These are phyloP conservation scores for Probosciger aterrimus DNA, from an alignment of 2,113 vertebrate species.

Conservation along the genomic window DNA sequence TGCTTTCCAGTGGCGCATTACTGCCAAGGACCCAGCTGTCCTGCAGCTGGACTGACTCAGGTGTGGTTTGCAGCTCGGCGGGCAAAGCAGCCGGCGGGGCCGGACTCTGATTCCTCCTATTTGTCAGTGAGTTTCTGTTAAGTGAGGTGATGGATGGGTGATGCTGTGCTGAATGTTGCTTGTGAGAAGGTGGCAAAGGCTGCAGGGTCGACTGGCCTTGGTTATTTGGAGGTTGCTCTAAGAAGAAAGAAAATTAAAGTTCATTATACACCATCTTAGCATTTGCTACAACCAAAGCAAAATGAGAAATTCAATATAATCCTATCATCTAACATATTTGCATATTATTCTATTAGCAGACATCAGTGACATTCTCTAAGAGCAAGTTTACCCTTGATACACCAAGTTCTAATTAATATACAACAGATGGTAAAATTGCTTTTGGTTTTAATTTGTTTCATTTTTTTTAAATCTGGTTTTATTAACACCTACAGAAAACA, in stretches of 20 bases:
- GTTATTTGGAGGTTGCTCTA: conserved; percentile 89
- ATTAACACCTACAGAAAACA: conserved; percentile 81
- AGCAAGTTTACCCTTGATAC: conserved; percentile 80
- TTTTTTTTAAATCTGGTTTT: conserved; percentile 75
- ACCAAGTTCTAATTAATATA: conserved; percentile 79
- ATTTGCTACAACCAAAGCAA: conserved; percentile 36
- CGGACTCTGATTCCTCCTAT: conserved; percentile 94
- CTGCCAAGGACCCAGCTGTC: conserved; percentile 99
- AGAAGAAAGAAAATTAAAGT: conserved; percentile 59
- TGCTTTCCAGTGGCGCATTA: conserved; percentile 99
- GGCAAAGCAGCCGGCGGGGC: conserved; percentile 93
- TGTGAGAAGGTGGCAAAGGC: conserved; percentile 88
- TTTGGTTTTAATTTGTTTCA: conserved; percentile 80
- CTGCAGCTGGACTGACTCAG: conserved; percentile 99
- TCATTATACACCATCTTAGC: conserved; percentile 30
- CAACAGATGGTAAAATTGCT: conserved; percentile 82
- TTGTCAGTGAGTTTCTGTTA: conserved; percentile 94
- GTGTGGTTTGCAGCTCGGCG: conserved; percentile 97
- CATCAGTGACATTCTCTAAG: conserved; percentile 75
- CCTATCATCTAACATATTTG: conserved; percentile 61
- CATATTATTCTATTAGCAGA: conserved; percentile 76
- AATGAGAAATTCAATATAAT: conserved; percentile 50
- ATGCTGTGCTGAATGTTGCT: conserved; percentile 85
- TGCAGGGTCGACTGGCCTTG: conserved; percentile 91
- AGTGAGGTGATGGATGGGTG: conserved; percentile 92